Conservation (phyloP, 1,140 invertebrate species). For the Bombus turneri region DNA sequence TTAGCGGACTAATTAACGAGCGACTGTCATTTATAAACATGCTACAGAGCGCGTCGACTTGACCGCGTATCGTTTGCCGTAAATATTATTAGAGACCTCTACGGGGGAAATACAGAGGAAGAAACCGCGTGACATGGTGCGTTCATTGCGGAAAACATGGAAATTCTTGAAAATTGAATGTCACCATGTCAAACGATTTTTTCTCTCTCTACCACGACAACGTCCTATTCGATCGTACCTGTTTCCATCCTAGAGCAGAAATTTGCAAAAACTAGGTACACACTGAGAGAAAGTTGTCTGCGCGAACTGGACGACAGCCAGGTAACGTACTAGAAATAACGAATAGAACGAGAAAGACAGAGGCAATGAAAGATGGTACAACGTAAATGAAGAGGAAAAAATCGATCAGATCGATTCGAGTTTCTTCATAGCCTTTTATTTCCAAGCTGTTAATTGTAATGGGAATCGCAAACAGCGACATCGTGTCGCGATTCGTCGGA, state of each 20-base stretch:
- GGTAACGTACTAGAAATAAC: background rate
- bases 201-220: background rate
- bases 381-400: background rate
- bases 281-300: background rate
- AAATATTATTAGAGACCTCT: background rate
- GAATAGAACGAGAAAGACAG: background rate
- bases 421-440: background rate
- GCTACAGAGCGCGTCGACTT: background rate
- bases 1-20: constrained; percentile 23
- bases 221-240: background rate
- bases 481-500: background rate
- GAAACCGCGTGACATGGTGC: background rate
- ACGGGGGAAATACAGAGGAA: background rate
- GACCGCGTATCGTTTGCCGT: background rate
- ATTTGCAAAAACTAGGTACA: background rate
- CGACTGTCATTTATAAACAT: constrained; percentile 18
- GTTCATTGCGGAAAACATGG: background rate
- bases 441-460: background rate
- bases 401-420: background rate
- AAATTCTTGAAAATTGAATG: background rate
- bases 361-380: background rate
- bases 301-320: background rate
- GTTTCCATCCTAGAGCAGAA: background rate
- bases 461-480: background rate
- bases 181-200: background rate